These are phyloP conservation scores for Scrobipalpa costella DNA, from an alignment of 2,888 invertebrate genomes.

Conservation along the genomic window DNA sequence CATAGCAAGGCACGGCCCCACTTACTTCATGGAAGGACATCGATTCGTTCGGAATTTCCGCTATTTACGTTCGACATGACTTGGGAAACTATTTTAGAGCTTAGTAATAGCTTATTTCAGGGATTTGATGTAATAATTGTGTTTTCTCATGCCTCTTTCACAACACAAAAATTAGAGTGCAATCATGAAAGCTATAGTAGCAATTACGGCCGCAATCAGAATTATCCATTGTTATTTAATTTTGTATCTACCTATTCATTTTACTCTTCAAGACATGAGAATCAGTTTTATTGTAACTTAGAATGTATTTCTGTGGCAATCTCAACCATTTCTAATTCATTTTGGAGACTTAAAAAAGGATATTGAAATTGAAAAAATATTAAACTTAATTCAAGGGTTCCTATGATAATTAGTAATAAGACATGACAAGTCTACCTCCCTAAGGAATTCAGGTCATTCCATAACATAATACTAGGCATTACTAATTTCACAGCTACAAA, in stretches of 20 bases:
- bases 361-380: too few relatives aligned
- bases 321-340: neutral
- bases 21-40: constrained; percentile 66
- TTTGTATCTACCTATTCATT: neutral
- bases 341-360: too few relatives aligned
- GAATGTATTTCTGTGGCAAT: neutral
- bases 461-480: too few relatives aligned
- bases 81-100: neutral
- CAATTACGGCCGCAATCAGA: constrained; percentile 19
- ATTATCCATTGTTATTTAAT: constrained; percentile 23
- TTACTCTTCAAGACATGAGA: neutral
- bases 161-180: neutral
- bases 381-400: too few relatives aligned
- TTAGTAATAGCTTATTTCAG: neutral
- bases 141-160: constrained; percentile 3
- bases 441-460: too few relatives aligned
- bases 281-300: too few relatives aligned
- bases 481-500: too few relatives aligned
- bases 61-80: constrained; percentile 31
- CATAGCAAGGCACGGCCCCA: constrained; percentile 66
- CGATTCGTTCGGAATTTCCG: constrained; percentile 55
- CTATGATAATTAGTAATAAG: too few relatives aligned
- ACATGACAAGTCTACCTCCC: too few relatives aligned
- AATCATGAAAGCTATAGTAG: neutral
- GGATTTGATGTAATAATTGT: neutral